Percentiles rank a stretch among this genome's conserved stretches.
phyloP scores from a whole-genome alignment of 2,888 invertebrate species.

The Hyposoter didymator region DNA sequence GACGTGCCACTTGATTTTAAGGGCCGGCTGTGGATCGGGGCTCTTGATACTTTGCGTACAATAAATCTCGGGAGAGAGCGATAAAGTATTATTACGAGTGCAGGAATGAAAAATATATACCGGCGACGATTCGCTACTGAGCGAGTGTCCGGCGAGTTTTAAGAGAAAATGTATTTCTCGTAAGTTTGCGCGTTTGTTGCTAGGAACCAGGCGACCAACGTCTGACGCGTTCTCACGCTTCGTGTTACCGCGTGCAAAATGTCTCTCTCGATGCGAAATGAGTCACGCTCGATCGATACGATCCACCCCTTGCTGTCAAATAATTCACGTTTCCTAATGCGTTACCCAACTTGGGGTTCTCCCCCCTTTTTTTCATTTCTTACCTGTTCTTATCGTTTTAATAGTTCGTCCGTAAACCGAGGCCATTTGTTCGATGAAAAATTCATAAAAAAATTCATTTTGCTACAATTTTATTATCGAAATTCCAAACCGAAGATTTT shows the following conservation, averaged over 20 bases:
- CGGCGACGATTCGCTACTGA: neutral
- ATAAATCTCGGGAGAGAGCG: constrained; percentile 6
- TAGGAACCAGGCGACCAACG: neutral
- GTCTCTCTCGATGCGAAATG: constrained; percentile 60
- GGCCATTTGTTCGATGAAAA: no score
- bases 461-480: no score
- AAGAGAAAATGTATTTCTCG: neutral
- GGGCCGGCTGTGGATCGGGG: no score
- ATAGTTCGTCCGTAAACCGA: no score
- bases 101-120: no score
- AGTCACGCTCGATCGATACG: constrained; percentile 70
- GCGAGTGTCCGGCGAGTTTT: no score
- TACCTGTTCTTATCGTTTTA: constrained; percentile 5
- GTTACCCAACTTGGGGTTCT: no score
- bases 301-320: constrained; percentile 68
- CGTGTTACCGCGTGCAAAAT: constrained; percentile 42
- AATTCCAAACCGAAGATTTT: no score
- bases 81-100: no score
- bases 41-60: constrained; percentile 18
- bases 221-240: constrained; percentile 29
- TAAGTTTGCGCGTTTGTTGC: constrained; percentile 30
- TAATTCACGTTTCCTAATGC: constrained; percentile 64
- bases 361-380: neutral
- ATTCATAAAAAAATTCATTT: no score
- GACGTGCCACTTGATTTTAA: no score